Evolutionary conservation across 2,888 invertebrate species (phyloP).

Genomic region (Chalcosyrphus nemorum): DNA sequence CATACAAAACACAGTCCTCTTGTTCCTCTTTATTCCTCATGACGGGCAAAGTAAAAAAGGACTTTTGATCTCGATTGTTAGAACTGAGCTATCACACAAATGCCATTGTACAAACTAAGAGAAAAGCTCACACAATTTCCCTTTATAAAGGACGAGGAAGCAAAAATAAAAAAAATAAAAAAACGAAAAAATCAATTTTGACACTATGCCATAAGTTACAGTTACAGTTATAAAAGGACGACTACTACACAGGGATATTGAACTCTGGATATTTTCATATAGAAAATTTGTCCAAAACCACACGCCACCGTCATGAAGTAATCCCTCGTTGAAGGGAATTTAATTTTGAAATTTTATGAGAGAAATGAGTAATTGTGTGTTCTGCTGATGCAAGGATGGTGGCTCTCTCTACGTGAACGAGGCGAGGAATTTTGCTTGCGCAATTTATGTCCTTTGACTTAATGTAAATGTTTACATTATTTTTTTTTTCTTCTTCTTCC

Average conservation of each 20-base stretch:
- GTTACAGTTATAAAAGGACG: conserved; percentile 1
- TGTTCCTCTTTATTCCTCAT: conserved; percentile 5
- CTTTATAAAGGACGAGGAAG: neutral
- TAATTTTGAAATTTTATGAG: conserved; percentile 56
- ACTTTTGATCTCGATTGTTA: conserved; percentile 67
- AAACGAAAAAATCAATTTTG: conserved; percentile 52
- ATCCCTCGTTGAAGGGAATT: conserved; percentile 28
- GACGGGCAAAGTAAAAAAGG: conserved; percentile 45
- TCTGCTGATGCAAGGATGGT: neutral
- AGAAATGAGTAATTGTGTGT: conserved; percentile 42
- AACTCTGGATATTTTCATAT: conserved; percentile 39
- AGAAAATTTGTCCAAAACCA: conserved; percentile 19
- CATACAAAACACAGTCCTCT: conserved; percentile 23
- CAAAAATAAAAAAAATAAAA: neutral
- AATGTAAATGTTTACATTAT: conserved; percentile 66
- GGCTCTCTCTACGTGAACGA: neutral
- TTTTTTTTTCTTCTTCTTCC: neutral
- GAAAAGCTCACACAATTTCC: conserved; percentile 23
- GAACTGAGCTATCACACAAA: conserved; percentile 47
- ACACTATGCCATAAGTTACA: conserved; percentile 51
- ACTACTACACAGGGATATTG: conserved; percentile 19
- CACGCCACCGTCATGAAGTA: neutral
- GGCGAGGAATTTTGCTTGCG: conserved; percentile 24
- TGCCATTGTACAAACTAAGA: conserved; percentile 35
- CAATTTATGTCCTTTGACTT: conserved; percentile 65